These are phyloP conservation scores for Merodon equestris DNA, from an alignment of 2,888 invertebrate species.

Conservation along the genomic window DNA sequence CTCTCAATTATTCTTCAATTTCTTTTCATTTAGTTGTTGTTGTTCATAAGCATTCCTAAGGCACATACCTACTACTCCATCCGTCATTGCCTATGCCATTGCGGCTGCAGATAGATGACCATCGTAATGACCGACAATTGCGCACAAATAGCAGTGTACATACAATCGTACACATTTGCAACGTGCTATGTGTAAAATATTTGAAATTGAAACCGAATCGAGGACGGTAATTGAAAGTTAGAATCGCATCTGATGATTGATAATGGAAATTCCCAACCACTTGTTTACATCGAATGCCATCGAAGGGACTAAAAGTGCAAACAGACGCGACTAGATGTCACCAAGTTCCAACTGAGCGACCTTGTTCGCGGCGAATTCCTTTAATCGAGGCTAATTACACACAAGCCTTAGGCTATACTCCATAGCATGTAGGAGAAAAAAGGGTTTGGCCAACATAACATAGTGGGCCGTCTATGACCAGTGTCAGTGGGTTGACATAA, in stretches of 20 bases:
- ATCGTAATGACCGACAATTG: slow-evolving; percentile 17
- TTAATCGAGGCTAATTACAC: slow-evolving; percentile 62
- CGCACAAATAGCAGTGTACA: neutral
- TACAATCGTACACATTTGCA: too few relatives aligned
- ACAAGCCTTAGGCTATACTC: slow-evolving; percentile 10
- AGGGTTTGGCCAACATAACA: neutral
- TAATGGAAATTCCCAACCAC: slow-evolving; percentile 9
- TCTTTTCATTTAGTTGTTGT: slow-evolving; percentile 21
- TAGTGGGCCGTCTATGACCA: too few relatives aligned
- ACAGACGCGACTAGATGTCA: slow-evolving; percentile 11
- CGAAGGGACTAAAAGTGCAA: slow-evolving; percentile 6
- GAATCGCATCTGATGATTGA: neutral
- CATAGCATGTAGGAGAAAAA: slow-evolving; percentile 1
- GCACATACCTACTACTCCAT: too few relatives aligned
- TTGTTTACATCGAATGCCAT: neutral
- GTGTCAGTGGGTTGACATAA: slow-evolving; percentile 20
- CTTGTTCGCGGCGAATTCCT: slow-evolving; percentile 30
- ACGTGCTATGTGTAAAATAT: neutral
- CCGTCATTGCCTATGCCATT: neutral
- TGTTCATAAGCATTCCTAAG: too few relatives aligned
- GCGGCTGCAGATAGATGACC: slow-evolving; percentile 7
- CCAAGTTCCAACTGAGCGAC: neutral
- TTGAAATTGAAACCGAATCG: slow-evolving; percentile 41
- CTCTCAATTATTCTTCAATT: slow-evolving; percentile 31
- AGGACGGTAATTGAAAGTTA: slow-evolving; percentile 36